Conservation (phyloP, 2,888 invertebrate genomes). For the Chaetogeoica ovagalla region DNA sequence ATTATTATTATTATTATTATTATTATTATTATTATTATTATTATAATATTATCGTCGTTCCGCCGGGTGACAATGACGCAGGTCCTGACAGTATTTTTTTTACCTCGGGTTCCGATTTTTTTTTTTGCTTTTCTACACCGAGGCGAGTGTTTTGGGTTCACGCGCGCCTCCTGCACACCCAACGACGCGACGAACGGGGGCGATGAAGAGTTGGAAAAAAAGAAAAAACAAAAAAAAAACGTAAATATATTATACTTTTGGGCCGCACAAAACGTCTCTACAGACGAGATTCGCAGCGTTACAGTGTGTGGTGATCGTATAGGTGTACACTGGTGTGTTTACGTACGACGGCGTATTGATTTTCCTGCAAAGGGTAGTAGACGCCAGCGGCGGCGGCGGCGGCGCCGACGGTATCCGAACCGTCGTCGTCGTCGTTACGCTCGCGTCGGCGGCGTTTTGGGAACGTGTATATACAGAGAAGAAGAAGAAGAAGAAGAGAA, state of each 20-base stretch:
- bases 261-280: conserved; percentile 7
- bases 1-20: too few species aligned
- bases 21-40: too few species aligned
- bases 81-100: too few species aligned
- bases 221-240: too few species aligned
- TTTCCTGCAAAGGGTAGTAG: conserved; percentile 52
- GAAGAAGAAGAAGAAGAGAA: neutral
- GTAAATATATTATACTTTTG: conserved; percentile 47
- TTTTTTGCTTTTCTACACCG: too few species aligned
- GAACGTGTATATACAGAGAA: neutral
- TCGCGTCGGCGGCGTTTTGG: neutral
- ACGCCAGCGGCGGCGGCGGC: conserved; percentile 25
- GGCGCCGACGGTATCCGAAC: conserved; percentile 47
- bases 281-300: conserved; percentile 23
- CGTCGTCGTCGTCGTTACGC: conserved; percentile 25
- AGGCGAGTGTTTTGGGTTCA: neutral
- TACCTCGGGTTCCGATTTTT: too few species aligned
- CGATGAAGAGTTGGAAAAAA: too few species aligned
- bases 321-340: neutral
- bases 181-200: neutral
- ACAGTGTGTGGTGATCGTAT: neutral
- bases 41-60: too few species aligned
- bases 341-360: conserved; percentile 40
- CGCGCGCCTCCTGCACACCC: too few species aligned
- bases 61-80: too few species aligned